Percentiles rank a stretch among this genome's conserved stretches.
phyloP scores from a whole-genome alignment of 1,140 invertebrate genomes.

The Matsumurasca onukii region DNA sequence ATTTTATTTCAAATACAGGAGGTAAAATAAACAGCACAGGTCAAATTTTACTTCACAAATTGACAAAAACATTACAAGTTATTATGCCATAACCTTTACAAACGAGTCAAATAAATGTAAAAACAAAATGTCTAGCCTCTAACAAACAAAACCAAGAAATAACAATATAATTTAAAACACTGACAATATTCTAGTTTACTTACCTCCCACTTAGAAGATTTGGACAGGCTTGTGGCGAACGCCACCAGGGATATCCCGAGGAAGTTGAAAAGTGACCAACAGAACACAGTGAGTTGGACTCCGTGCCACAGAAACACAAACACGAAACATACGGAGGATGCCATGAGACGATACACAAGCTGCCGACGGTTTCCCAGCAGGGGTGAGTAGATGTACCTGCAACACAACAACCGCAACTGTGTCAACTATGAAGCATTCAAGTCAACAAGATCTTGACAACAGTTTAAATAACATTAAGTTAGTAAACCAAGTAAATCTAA shows the following conservation, averaged over 20 bases:
- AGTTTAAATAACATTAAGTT: background rate
- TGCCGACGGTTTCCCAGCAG: conserved; percentile 54
- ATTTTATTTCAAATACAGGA: no score
- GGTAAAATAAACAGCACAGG: no score
- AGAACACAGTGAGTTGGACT: conserved; percentile 69
- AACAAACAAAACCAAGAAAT: no score
- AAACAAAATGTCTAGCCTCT: no score
- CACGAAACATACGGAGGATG: conserved; percentile 75
- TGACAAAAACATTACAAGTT: no score
- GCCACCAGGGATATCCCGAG: conserved; percentile 72
- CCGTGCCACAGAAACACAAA: conserved; percentile 94
- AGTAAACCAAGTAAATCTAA: background rate
- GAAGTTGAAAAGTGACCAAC: conserved; percentile 85
- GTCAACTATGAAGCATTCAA: background rate
- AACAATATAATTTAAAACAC: no score
- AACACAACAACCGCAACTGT: background rate
- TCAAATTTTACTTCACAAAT: no score
- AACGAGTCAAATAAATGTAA: no score
- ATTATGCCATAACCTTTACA: no score
- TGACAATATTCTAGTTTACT: background rate
- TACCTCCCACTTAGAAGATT: conserved; percentile 40
- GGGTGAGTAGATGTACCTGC: conserved; percentile 83
- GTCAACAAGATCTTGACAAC: background rate
- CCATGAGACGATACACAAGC: conserved; percentile 60
- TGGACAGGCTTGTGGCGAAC: conserved; percentile 52